A percentile compares a stretch with the other conserved stretches of the same genome.
phyloP scores from a whole-genome alignment of 2,888 invertebrate species.

The Brachypterus glaber region DNA sequence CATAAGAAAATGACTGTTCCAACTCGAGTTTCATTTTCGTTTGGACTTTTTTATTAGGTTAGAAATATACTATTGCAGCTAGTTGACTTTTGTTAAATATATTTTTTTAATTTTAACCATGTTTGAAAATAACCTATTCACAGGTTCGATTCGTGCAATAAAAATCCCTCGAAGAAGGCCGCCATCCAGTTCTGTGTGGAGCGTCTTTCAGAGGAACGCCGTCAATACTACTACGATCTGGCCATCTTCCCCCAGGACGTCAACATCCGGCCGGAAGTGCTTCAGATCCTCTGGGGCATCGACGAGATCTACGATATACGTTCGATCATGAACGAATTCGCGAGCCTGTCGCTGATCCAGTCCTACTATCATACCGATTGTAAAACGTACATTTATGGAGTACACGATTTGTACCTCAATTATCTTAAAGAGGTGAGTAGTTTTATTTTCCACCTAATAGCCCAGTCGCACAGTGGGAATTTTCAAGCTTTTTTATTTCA shows the following conservation, averaged over 20 bases:
- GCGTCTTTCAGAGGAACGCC: slow-evolving; percentile 36
- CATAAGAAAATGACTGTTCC: too few species aligned
- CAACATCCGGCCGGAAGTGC: slow-evolving; percentile 39
- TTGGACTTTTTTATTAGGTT: too few species aligned
- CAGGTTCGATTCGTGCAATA: slow-evolving; percentile 16
- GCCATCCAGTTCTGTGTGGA: slow-evolving; percentile 43
- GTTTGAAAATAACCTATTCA: too few species aligned
- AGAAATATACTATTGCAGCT: too few species aligned
- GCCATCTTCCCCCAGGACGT: slow-evolving; percentile 60
- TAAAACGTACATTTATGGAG: slow-evolving; percentile 56
- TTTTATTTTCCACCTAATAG: too few species aligned
- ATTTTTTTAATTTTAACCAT: neutral
- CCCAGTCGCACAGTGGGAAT: too few species aligned
- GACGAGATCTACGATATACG: slow-evolving; percentile 43
- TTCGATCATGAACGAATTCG: slow-evolving; percentile 52
- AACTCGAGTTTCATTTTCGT: too few species aligned
- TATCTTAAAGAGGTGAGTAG: slow-evolving; percentile 42
- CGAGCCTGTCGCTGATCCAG: slow-evolving; percentile 57
- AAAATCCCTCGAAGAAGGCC: slow-evolving; percentile 16
- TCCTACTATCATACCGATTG: slow-evolving; percentile 52
- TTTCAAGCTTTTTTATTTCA: too few species aligned
- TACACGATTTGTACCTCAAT: slow-evolving; percentile 58
- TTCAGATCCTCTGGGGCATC: slow-evolving; percentile 45
- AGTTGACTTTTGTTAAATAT: too few species aligned
- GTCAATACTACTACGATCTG: slow-evolving; percentile 46